Base-by-base conservation (phyloP, 2,113 vertebrate genomes). In the Origma solitaria region DNA sequence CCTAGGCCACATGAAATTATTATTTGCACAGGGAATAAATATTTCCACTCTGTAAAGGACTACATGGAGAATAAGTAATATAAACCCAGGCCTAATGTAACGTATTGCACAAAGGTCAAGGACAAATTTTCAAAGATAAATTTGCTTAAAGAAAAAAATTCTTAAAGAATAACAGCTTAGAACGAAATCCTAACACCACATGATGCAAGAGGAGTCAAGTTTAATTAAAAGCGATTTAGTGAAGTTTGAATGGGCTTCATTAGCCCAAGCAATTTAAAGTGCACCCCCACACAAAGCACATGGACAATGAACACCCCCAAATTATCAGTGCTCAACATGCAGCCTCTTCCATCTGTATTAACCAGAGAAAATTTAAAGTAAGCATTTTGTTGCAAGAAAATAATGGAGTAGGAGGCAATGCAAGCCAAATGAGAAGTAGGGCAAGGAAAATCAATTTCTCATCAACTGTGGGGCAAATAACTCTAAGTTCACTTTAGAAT, bases 401-500 rank as follows among this genome's bases (percentile, higher is more conserved):
- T 62, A 93, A 80, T 57, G 91, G 38, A 90, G n/a, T 24, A 94
- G 47, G 50, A 87, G 25, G 47, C 35, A 90, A 87, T 65, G 58
- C 60, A 89, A 92, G 61, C 27, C 53, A 84, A 76, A 85, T 60
- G 38, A 79, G 65, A 85, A 88, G 18, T 1, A 85, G 30, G 42
- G n/a, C 47, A 70, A 78, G 16, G 31, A 96, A 95, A 94, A 94
- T 80, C 69, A 88, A 90, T 93, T 94, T 90, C 70, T 87, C 58
- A 90, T 79, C 76, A 91, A 65, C 54, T 82, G 37, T 15, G 18
- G 61, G 57, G 57, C 64, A 91, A 89, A 66, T 85, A 93, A 68
- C 50, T 83, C 92, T 50, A 84, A 81, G 77, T 88, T n/a, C n/a
- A n/a, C n/a, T n/a, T n/a, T n/a, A n/a, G n/a, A n/a, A n/a, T n/a